Percentiles rank a stretch among this genome's conserved stretches.
Evolutionary conservation across 2,888 invertebrate species (phyloP).

Genomic region (Morpho helenor): DNA sequence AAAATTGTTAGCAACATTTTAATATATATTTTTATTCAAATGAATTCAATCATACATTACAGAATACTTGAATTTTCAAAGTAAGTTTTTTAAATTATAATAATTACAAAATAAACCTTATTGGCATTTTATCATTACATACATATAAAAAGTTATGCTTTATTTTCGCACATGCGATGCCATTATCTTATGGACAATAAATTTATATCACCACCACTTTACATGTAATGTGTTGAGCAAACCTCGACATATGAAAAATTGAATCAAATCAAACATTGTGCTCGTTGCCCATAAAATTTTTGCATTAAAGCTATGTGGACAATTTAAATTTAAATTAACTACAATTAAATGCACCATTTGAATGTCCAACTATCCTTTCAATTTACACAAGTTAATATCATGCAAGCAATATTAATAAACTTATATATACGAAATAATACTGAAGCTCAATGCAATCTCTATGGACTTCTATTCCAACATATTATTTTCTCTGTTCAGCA

Average conservation of each 20-base stretch:
- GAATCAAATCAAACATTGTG: slow-evolving; percentile 44
- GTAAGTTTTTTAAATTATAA: slow-evolving; percentile 75
- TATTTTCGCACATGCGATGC: slow-evolving; percentile 58
- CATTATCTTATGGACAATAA: slow-evolving; percentile 59
- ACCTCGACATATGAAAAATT: slow-evolving; percentile 41
- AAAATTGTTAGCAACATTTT: slow-evolving; percentile 76
- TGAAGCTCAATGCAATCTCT: slow-evolving; percentile 38
- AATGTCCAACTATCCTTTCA: slow-evolving; percentile 47
- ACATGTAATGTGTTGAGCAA: slow-evolving; percentile 57
- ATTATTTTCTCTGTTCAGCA: slow-evolving; percentile 25
- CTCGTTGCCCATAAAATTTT: slow-evolving; percentile 55
- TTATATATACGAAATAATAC: slow-evolving; percentile 49
- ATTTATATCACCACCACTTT: slow-evolving; percentile 37
- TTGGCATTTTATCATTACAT: slow-evolving; percentile 61
- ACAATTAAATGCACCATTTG: slow-evolving; percentile 75
- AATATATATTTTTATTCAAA: slow-evolving; percentile 81
- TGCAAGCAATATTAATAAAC: slow-evolving; percentile 60
- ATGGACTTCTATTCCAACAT: slow-evolving; percentile 38
- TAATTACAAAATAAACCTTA: slow-evolving; percentile 77
- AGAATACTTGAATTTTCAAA: slow-evolving; percentile 73
- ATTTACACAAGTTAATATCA: slow-evolving; percentile 42
- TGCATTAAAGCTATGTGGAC: slow-evolving; percentile 71
- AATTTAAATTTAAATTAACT: slow-evolving; percentile 66
- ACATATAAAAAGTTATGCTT: slow-evolving; percentile 56
- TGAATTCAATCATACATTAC: slow-evolving; percentile 77